Conservation (phyloP, 2,888 invertebrate species). For the Chrysolina haemoptera region DNA sequence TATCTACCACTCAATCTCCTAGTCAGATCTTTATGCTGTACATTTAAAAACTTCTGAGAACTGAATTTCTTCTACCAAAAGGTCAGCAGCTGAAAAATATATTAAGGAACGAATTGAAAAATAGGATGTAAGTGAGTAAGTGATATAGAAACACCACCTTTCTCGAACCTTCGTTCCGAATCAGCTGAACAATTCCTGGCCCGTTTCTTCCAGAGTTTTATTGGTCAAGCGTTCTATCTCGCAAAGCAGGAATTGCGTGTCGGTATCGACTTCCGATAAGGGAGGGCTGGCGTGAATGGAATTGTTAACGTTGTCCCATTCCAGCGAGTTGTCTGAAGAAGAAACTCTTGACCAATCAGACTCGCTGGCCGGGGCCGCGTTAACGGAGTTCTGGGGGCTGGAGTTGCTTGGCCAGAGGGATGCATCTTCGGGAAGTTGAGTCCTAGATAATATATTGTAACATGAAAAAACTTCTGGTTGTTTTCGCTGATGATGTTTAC, state of each 20-base stretch:
- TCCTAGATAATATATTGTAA: constrained; percentile 49
- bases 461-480: no score
- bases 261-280: constrained; percentile 74
- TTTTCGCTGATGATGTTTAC: no score
- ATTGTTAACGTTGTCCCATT: constrained; percentile 78
- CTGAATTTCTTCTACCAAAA: no score
- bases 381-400: constrained; percentile 59
- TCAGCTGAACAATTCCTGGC: constrained; percentile 68
- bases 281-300: constrained; percentile 63
- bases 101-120: background rate
- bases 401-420: constrained; percentile 57
- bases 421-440: constrained; percentile 58
- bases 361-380: constrained; percentile 61
- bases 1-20: background rate
- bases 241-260: constrained; percentile 77
- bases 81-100: background rate
- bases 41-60: no score
- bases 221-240: constrained; percentile 80
- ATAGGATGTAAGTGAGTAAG: background rate
- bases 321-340: constrained; percentile 78
- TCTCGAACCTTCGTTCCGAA: constrained; percentile 31
- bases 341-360: constrained; percentile 76
- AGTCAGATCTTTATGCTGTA: background rate
- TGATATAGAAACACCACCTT: background rate
- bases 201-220: constrained; percentile 78